phyloP scores from a whole-genome alignment of 92 coral and sea anemone genomes.

The Porites lobata region DNA sequence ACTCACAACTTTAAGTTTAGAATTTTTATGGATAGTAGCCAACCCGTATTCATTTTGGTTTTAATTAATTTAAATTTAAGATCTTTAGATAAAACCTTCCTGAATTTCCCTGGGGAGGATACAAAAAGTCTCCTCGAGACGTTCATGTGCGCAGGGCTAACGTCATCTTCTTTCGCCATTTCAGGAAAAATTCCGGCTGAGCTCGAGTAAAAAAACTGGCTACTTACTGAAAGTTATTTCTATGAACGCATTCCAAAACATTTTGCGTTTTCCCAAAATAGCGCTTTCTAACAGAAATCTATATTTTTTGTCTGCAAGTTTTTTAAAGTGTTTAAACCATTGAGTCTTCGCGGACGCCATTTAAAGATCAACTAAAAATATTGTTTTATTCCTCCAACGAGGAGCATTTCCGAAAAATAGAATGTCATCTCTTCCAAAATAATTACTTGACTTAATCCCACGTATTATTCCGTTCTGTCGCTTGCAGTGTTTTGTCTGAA shows the following conservation, averaged over 20 bases:
- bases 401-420: neutral
- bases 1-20: too few species aligned
- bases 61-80: too few species aligned
- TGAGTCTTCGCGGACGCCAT: slow-evolving; percentile 9
- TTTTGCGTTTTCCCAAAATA: slow-evolving; percentile 18
- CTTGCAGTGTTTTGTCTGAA: too few species aligned
- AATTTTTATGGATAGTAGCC: too few species aligned
- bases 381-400: neutral
- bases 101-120: too few species aligned
- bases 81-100: neutral
- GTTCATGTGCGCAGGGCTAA: too few species aligned
- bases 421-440: neutral
- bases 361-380: slow-evolving; percentile 7
- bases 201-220: too few species aligned
- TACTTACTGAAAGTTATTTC: too few species aligned
- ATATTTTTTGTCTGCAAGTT: neutral
- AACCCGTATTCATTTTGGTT: too few species aligned
- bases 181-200: too few species aligned
- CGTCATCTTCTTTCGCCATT: too few species aligned
- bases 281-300: neutral
- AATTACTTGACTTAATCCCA: neutral
- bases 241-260: slow-evolving; percentile 18
- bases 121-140: too few species aligned
- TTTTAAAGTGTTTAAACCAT: neutral
- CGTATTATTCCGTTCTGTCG: neutral